These are phyloP conservation scores for Hypothenemus hampei DNA, from an alignment of 1,140 invertebrate genomes.

Conservation along the genomic window DNA sequence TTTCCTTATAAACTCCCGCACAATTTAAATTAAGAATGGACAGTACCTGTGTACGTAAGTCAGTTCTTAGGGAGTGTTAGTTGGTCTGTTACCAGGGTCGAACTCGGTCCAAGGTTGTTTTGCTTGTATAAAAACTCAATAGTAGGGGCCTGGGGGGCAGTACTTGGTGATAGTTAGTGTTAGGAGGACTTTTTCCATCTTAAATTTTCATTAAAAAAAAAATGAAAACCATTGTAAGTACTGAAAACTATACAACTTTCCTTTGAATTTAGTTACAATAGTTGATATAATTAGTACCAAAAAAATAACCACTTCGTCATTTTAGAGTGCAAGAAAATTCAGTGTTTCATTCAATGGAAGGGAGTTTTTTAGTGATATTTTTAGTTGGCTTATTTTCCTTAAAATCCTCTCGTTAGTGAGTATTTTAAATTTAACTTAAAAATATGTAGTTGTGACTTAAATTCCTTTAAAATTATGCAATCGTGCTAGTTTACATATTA, in stretches of 20 bases:
- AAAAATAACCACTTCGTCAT: background rate
- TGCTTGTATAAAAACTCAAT: conserved; percentile 21
- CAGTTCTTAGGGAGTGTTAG: conserved; percentile 21
- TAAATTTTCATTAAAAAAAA: conserved; percentile 13
- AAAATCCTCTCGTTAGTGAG: conserved; percentile 21
- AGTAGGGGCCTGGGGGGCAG: conserved; percentile 21
- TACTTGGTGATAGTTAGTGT: conserved; percentile 25
- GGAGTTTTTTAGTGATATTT: conserved; percentile 3
- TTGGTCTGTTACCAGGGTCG: conserved; percentile 23
- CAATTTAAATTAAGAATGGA: conserved; percentile 23
- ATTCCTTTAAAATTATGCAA: background rate
- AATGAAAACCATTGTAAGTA: conserved; percentile 26
- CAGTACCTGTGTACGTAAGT: conserved; percentile 10
- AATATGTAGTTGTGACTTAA: background rate
- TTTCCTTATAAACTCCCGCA: conserved; percentile 23
- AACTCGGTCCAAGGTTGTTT: conserved; percentile 19
- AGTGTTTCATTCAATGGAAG: background rate
- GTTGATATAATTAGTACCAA: background rate
- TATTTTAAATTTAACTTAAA: conserved; percentile 1
- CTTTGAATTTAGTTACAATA: background rate
- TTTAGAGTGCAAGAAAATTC: background rate
- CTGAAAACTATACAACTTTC: background rate
- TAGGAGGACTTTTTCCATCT: conserved; percentile 2
- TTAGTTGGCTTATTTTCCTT: conserved; percentile 17
- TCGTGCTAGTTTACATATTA: background rate